phyloP scores from a whole-genome alignment of 2,797 vertebrate species.

The Argentina silus region DNA sequence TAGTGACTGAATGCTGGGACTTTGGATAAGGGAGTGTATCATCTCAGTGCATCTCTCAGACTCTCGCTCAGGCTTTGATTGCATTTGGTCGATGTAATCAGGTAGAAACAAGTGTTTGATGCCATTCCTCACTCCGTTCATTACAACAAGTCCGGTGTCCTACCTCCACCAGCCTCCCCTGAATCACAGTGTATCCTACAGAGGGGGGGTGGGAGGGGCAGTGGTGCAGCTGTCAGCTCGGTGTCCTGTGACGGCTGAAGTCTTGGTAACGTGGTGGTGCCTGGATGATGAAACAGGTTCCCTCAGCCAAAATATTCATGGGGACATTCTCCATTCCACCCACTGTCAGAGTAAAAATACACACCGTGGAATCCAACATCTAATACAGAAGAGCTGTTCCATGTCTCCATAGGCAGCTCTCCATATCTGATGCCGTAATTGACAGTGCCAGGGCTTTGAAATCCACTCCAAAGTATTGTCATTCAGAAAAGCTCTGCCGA shows the following conservation, averaged over 20 bases:
- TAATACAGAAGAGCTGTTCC: conserved; percentile 55
- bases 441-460: conserved; percentile 66
- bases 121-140: no score
- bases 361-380: conserved; percentile 56
- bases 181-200: conserved; percentile 28
- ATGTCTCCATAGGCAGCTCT: conserved; percentile 51
- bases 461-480: conserved; percentile 66
- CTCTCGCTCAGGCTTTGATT: conserved; percentile 58
- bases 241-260: conserved; percentile 58
- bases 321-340: conserved; percentile 52
- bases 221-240: conserved; percentile 54
- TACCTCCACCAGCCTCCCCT: no score
- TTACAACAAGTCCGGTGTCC: no score
- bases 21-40: conserved; percentile 56
- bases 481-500: conserved; percentile 57
- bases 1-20: conserved; percentile 45
- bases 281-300: conserved; percentile 51
- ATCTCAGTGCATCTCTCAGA: conserved; percentile 56
- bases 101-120: no score
- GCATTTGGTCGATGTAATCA: conserved; percentile 67
- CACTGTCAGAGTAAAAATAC: conserved; percentile 57
- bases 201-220: conserved; percentile 38
- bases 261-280: conserved; percentile 65
- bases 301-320: conserved; percentile 61
- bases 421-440: conserved; percentile 56